Base-by-base conservation (phyloP, 2,113 vertebrate genomes). In the Condylura cristata region DNA sequence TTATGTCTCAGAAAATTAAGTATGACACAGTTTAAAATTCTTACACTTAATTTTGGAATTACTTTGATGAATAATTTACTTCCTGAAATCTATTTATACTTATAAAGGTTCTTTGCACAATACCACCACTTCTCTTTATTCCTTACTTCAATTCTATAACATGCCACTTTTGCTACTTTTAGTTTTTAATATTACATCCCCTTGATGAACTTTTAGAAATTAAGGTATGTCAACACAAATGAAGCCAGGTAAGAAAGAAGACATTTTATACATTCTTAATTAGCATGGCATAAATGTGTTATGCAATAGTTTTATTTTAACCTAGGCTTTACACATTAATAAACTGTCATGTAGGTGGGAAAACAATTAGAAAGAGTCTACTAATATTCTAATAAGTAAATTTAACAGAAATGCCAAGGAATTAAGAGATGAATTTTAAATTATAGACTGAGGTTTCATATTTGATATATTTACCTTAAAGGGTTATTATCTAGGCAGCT, bases 311-410 rank as follows among this genome's bases (percentile, higher is more conserved):
- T 70, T 96, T 94, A 78, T 95, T 97, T 96, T 80, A 95, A 93
- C 63, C 56, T 34, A 96, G 60, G n/a, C 26, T 94, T 96, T 95
- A 86, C 68, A 93, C 89, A 75, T 80, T 95, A 96, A 88, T 94
- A 94, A 95, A 95, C 90, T 97, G 80, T 76, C 86, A 84, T 26
- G 32, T 92, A 75, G 60, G 78, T 75, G 75, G 65, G 46, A 70
- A 86, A 74, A 90, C 89, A 91, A 68, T 65, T 92, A 88, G 65
- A 93, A 82, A 93, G 79, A 68, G 37, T 24, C 56, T 96, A 63
- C 44, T 95, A 68, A 76, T 71, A 79, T 93, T 97, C 41, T 70
- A 95, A 88, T 85, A 86, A 72, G 61, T 90, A 83, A 30, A 63
- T 48, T 92, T 82, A 92, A 95, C 63, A 30, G 74, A 71, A 70